phyloP scores from a whole-genome alignment of 1,140 invertebrate genomes.

The Euura lappo region DNA sequence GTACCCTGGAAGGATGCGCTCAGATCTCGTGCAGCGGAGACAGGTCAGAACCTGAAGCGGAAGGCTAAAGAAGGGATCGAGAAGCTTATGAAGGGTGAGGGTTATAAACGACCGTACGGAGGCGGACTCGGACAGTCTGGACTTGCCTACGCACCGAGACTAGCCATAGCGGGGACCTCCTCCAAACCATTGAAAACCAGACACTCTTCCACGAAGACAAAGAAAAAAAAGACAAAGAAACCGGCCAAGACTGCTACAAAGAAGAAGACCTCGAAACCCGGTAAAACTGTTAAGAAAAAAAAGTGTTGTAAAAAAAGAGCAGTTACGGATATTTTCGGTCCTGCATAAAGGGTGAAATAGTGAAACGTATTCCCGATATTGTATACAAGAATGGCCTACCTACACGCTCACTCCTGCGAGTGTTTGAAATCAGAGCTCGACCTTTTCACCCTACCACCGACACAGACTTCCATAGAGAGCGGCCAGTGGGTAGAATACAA shows the following conservation, averaged over 20 bases:
- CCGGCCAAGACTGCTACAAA: not conserved
- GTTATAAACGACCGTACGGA: not conserved
- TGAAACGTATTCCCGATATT: not conserved
- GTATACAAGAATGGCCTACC: constrained; percentile 11
- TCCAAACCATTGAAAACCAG: not conserved
- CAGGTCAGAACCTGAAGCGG: not conserved
- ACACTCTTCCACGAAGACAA: not conserved
- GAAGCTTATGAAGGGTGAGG: not conserved
- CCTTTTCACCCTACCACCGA: constrained; percentile 53
- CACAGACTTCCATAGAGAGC: constrained; percentile 51
- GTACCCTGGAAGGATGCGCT: not conserved
- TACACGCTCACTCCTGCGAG: constrained; percentile 32
- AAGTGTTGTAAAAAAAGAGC: not conserved
- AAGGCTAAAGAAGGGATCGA: not conserved
- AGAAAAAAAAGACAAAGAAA: constrained; percentile 1
- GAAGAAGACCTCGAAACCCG: not conserved
- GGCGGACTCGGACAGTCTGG: too few relatives aligned
- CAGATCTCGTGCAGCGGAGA: not conserved
- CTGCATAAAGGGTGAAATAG: not conserved
- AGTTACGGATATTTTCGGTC: constrained; percentile 17
- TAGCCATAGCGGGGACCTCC: too few relatives aligned
- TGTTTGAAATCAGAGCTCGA: constrained; percentile 50
- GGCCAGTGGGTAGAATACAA: constrained; percentile 33
- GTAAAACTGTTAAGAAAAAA: not conserved
- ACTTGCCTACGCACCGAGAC: not conserved